phyloP scores from a whole-genome alignment of 2,113 vertebrate genomes.

The Porphyrio hochstetteri region DNA sequence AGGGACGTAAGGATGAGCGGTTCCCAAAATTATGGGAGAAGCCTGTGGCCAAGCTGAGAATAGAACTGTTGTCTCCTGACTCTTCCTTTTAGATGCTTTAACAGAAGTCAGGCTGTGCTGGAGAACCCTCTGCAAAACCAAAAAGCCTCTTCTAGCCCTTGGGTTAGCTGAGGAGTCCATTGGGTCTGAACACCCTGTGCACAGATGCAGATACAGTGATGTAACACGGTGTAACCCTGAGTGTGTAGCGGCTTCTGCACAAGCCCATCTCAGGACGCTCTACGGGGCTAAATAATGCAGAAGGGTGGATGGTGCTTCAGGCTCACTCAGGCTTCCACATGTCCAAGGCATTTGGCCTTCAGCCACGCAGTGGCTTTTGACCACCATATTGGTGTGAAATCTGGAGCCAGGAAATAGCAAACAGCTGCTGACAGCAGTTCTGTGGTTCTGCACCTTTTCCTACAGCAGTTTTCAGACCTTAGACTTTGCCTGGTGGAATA shows the following conservation, averaged over 20 bases:
- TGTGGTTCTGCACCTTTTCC: background rate
- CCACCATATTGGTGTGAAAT: background rate
- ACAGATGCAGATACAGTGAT: background rate
- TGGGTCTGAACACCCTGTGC: fast-evolving
- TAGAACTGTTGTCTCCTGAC: background rate
- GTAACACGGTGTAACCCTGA: background rate
- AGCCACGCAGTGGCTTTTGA: background rate
- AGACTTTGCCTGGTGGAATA: background rate
- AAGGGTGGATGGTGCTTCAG: background rate
- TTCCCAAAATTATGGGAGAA: background rate
- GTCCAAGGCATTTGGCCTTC: background rate
- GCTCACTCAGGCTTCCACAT: fast-evolving
- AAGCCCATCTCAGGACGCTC: background rate
- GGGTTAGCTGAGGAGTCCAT: background rate
- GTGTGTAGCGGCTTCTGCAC: background rate
- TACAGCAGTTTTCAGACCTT: background rate
- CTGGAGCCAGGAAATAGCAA: background rate
- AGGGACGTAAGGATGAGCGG: background rate
- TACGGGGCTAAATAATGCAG: background rate
- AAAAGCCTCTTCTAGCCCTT: background rate
- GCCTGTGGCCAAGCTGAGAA: background rate
- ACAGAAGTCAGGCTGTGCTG: background rate
- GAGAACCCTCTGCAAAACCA: background rate
- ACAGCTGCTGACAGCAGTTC: background rate
- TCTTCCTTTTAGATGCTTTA: background rate